A percentile compares a stretch with the other conserved stretches of the same genome.
Evolutionary conservation across 2,888 invertebrate genomes (phyloP).

Genomic region (Hipparchia semele): DNA sequence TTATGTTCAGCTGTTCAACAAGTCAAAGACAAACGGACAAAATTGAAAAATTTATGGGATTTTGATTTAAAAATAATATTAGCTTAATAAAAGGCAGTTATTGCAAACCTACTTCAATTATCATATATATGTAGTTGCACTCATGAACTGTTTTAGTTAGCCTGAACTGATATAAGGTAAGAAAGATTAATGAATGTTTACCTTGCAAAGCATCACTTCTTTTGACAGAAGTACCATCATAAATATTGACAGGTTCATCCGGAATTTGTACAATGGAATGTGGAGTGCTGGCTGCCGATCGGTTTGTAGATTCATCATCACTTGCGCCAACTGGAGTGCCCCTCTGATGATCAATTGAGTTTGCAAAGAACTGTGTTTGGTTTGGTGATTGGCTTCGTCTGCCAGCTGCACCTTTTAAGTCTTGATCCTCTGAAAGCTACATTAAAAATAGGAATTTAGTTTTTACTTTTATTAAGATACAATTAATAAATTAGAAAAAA

Average conservation of each 20-base stretch:
- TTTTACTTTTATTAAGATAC: too few species aligned
- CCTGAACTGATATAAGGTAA: not conserved
- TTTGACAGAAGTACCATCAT: constrained; percentile 70
- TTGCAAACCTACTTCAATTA: too few species aligned
- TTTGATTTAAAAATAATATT: too few species aligned
- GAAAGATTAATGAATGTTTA: constrained; percentile 37
- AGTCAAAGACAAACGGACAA: too few species aligned
- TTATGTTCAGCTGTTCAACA: too few species aligned
- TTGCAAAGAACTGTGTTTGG: constrained; percentile 61
- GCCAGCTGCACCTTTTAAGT: constrained; percentile 73
- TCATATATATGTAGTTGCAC: too few species aligned
- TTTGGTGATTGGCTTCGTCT: constrained; percentile 73
- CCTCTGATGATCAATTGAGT: constrained; percentile 64
- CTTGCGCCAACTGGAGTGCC: constrained; percentile 78
- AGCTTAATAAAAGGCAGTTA: too few species aligned
- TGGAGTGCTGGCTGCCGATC: constrained; percentile 81
- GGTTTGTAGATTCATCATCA: constrained; percentile 76
- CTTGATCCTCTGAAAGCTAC: constrained; percentile 79
- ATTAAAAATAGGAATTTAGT: not conserved
- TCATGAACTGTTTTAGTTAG: not conserved
- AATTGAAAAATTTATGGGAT: too few species aligned
- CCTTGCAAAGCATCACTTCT: constrained; percentile 77
- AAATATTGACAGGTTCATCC: constrained; percentile 71
- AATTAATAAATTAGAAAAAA: too few species aligned
- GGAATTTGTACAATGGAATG: constrained; percentile 88